Evolutionary conservation across 2,113 vertebrate species (phyloP), one percentile per base, ranked within the genome.

Genomic region (Lasiurus borealis): DNA sequence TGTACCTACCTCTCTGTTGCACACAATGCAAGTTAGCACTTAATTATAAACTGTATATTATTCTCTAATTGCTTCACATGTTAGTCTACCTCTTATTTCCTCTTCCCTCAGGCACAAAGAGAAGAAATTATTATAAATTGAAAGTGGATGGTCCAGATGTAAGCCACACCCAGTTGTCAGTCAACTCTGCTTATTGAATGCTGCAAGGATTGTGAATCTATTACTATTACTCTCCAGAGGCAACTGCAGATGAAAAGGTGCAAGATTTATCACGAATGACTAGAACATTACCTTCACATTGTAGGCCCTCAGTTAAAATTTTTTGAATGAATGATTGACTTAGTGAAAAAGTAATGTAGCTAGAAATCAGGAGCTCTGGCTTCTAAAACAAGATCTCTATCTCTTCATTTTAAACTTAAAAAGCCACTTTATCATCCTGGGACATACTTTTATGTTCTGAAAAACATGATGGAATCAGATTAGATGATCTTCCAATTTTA

Each of bases 51-150:
- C 34, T 34, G 8, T 76, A 77, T 92, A 66, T 82, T 90, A 85
- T 92, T 96, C 83, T 94, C 72, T 93, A 95, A 94, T 96, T 95
- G 73, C 16, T 90, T 96, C 83, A 52, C 76, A 91, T 93, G 68
- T 90, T 96, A 91, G 91, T 82, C 57, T 16, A 50, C 54, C 18
- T 57, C 82, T 86, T 96, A 72, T 82, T 95, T 88, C 64, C 83
- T 95, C 31, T 94, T 88, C 86, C 91, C 73, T 90, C 31, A 68
- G 93, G 91, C 89, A 69, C 46, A 71, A 89, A 93, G 50, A 73
- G 86, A 93, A 97, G 86, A 91, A 85, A 71, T 80, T 16, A 88
- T 77, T 92, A 93, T 88, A 85, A 92, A 97, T 64, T 44, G 52
- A 80, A 95, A 96, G 85, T 94, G 50, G 64, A 90, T 66, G 44